phyloP scores from a whole-genome alignment of 2,113 vertebrate species.

The Elachura formosa region DNA sequence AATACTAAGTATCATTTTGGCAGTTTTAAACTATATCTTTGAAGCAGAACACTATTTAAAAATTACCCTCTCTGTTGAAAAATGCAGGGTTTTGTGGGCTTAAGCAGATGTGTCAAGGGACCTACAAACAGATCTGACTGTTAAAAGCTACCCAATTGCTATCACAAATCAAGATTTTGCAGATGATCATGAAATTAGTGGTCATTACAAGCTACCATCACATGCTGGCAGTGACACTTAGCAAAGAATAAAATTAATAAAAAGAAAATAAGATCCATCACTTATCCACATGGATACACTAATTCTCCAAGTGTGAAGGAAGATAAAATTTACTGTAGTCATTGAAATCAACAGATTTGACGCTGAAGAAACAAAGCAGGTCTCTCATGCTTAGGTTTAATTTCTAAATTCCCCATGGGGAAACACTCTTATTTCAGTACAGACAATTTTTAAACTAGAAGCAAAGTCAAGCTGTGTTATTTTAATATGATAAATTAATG shows the following conservation, averaged over 20 bases:
- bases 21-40: background rate
- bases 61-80: background rate
- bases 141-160: background rate
- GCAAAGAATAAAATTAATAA: background rate
- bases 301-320: background rate
- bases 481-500: background rate
- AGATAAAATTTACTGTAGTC: background rate
- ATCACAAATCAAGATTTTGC: background rate
- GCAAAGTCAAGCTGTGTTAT: background rate
- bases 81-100: background rate
- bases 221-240: background rate
- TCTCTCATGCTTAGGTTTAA: background rate
- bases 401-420: no score
- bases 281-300: background rate
- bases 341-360: background rate
- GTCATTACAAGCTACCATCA: background rate
- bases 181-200: background rate
- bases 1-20: background rate
- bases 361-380: background rate
- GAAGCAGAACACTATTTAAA: background rate
- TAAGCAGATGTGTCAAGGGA: background rate
- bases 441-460: background rate
- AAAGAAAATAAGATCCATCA: background rate
- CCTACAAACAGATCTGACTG: background rate
- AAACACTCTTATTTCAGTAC: background rate